These are phyloP conservation scores for Drosophila lini DNA, from an alignment of 1,140 invertebrate species.

Conservation along the genomic window DNA sequence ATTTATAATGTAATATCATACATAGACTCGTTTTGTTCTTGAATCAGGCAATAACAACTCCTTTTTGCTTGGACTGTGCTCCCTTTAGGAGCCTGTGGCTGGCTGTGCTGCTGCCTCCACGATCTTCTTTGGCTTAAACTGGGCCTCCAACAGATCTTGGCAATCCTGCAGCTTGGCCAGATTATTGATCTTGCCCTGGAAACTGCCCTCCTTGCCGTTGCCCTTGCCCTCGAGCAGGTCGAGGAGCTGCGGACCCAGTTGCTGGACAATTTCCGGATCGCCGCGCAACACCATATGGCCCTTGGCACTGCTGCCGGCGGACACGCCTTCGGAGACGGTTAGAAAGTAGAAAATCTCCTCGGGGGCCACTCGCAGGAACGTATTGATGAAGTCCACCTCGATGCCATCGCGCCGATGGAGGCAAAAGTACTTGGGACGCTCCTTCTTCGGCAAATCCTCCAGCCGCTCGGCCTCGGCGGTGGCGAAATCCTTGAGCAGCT, in stretches of 20 bases:
- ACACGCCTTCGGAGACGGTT: constrained; percentile 87
- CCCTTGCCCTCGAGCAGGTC: constrained; percentile 88
- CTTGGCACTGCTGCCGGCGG: constrained; percentile 85
- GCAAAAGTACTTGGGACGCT: constrained; percentile 86
- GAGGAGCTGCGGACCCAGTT: constrained; percentile 86
- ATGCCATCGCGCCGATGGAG: constrained; percentile 89
- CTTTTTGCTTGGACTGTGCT: not conserved
- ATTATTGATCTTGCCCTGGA: constrained; percentile 87
- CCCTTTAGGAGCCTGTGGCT: constrained; percentile 31
- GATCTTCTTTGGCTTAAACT: constrained; percentile 83
- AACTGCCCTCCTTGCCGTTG: constrained; percentile 86
- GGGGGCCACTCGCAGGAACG: constrained; percentile 87
- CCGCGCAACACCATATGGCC: constrained; percentile 88
- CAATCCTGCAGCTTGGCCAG: constrained; percentile 85
- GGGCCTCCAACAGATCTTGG: constrained; percentile 79
- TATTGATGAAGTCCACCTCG: constrained; percentile 90
- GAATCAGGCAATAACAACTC: not conserved
- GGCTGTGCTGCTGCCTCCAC: constrained; percentile 2
- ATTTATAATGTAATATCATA: constrained; percentile 14
- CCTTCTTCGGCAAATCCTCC: constrained; percentile 83
- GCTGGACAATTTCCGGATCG: constrained; percentile 81
- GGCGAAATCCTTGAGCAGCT: constrained; percentile 88
- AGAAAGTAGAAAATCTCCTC: constrained; percentile 87
- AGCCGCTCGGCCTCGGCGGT: constrained; percentile 87
- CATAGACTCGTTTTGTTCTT: constrained; percentile 8